Percentiles rank a stretch among this genome's conserved stretches.
Conservation (phyloP, 2,888 invertebrate genomes). For the Xylocampa areola region DNA sequence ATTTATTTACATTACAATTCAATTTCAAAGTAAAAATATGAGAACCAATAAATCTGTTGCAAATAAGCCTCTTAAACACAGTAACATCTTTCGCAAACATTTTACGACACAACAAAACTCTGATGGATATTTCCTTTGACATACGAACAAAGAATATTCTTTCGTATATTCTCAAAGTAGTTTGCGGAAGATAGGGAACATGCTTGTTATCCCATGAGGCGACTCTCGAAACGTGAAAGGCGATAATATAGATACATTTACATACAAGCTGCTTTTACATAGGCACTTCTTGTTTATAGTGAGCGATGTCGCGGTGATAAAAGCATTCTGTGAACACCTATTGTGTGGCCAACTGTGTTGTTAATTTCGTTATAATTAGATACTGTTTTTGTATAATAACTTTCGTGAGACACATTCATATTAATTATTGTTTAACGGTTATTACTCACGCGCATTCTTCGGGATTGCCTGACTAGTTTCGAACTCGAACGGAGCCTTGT, state of each 20-base stretch:
- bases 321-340: too few species aligned
- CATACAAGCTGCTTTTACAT: constrained; percentile 5
- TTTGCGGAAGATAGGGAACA: constrained; percentile 42
- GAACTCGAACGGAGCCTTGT: too few species aligned
- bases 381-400: too few species aligned
- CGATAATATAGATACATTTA: constrained; percentile 35
- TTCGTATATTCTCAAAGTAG: constrained; percentile 54
- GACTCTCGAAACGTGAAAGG: constrained; percentile 31
- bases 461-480: too few species aligned
- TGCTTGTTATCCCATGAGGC: constrained; percentile 56
- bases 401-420: too few species aligned
- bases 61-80: background rate
- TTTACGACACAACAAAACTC: constrained; percentile 1
- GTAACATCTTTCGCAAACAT: constrained; percentile 5
- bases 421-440: too few species aligned
- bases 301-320: background rate
- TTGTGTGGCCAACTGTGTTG: too few species aligned
- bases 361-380: too few species aligned
- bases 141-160: constrained; percentile 54
- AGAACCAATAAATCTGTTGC: too few species aligned
- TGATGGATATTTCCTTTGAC: constrained; percentile 52
- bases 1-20: too few species aligned
- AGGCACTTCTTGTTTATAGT: constrained; percentile 15
- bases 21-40: too few species aligned
- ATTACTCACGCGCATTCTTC: too few species aligned